A percentile compares a stretch with the other conserved stretches of the same genome.
These are phyloP conservation scores for Drosophila ambigua DNA, from an alignment of 1,140 invertebrate genomes.

Conservation along the genomic window DNA sequence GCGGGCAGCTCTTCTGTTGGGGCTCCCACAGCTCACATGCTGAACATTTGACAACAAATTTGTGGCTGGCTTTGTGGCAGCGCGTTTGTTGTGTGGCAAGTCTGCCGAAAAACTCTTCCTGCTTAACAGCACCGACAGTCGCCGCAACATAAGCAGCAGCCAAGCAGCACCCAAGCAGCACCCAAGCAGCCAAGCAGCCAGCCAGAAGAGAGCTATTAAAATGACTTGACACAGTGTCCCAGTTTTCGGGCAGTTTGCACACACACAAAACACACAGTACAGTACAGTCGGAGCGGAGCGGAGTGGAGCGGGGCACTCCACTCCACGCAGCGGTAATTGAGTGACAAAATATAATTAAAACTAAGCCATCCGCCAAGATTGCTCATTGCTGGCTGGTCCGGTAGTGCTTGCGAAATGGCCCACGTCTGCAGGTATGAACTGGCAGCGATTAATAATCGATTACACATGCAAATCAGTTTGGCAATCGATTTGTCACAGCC, in stretches of 20 bases:
- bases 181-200: background rate
- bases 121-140: conserved; percentile 46
- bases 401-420: background rate
- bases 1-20: background rate
- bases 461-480: conserved; percentile 21
- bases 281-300: too few relatives aligned
- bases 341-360: conserved; percentile 75
- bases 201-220: conserved; percentile 59
- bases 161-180: background rate
- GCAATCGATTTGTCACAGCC: background rate
- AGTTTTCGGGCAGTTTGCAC: conserved; percentile 57
- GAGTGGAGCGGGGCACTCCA: too few relatives aligned
- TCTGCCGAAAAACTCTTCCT: conserved; percentile 67
- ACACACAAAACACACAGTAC: too few relatives aligned
- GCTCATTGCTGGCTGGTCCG: conserved; percentile 19
- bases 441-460: background rate
- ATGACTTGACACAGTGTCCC: conserved; percentile 76
- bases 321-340: conserved; percentile 58
- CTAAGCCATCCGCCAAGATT: conserved; percentile 40
- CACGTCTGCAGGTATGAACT: background rate
- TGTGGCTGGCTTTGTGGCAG: conserved; percentile 20
- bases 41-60: conserved; percentile 60
- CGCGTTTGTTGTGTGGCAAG: conserved; percentile 35
- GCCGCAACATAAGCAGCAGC: conserved; percentile 26
- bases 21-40: conserved; percentile 43